These are phyloP conservation scores for Urocolius indicus DNA, from an alignment of 2,113 vertebrate genomes.

Conservation along the genomic window DNA sequence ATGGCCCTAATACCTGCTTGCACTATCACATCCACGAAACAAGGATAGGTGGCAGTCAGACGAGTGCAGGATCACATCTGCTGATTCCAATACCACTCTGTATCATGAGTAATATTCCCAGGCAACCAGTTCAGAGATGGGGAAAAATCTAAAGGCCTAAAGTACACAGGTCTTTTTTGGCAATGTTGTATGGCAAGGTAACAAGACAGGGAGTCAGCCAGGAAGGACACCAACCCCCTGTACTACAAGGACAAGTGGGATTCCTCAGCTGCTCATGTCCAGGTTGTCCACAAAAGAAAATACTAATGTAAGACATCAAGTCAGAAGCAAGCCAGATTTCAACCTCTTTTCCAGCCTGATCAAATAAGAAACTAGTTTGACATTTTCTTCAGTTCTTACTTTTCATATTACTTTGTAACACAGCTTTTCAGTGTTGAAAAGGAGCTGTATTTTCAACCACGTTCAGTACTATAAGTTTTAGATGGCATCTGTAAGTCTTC, in stretches of 20 bases:
- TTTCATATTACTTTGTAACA: background rate
- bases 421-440: background rate
- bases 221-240: accelerated
- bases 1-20: background rate
- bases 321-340: background rate
- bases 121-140: background rate
- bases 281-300: background rate
- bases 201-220: background rate
- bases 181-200: background rate
- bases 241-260: background rate
- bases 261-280: background rate
- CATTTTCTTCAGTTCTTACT: background rate
- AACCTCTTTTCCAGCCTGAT: background rate
- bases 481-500: background rate
- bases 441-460: background rate
- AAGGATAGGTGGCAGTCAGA: background rate
- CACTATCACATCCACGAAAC: background rate
- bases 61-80: background rate
- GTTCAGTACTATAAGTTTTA: background rate
- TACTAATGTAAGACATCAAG: background rate
- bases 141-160: background rate
- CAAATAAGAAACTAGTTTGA: background rate
- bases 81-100: background rate
- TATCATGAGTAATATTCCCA: background rate
- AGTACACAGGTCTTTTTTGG: background rate